Conservation (phyloP, 2,888 invertebrate genomes). For the Crematogaster levior region DNA sequence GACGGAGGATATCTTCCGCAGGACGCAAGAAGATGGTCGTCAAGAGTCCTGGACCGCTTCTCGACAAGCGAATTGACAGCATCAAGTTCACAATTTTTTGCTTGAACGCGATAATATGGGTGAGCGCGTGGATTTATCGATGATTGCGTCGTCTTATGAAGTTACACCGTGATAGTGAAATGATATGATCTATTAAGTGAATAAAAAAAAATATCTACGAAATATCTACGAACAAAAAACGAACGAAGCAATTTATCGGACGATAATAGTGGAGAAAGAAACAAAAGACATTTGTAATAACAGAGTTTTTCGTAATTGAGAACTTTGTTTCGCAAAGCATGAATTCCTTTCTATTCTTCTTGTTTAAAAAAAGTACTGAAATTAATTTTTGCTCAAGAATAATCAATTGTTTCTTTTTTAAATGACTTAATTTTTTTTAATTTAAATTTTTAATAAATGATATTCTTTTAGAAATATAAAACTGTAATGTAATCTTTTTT, state of each 20-base stretch:
- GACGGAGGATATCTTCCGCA: not conserved
- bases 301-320: not conserved
- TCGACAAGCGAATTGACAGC: constrained; percentile 92
- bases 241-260: not conserved
- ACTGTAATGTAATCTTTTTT: not conserved
- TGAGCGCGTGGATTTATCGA: constrained; percentile 85
- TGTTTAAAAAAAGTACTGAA: not conserved
- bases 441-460: not conserved
- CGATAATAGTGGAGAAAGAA: not conserved
- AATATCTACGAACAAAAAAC: no score
- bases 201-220: not conserved
- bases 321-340: not conserved
- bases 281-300: not conserved
- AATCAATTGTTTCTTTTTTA: not conserved
- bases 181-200: not conserved
- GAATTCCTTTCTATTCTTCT: not conserved
- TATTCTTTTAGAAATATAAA: not conserved
- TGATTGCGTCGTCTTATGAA: constrained; percentile 36
- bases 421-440: no score
- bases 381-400: not conserved
- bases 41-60: constrained; percentile 86
- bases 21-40: constrained; percentile 72
- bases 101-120: constrained; percentile 93
- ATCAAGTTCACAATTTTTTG: constrained; percentile 94
- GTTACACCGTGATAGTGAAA: constrained; percentile 30